These are phyloP conservation scores for Anas flavirostris DNA, from an alignment of 2,797 vertebrate genomes.

Conservation along the genomic window DNA sequence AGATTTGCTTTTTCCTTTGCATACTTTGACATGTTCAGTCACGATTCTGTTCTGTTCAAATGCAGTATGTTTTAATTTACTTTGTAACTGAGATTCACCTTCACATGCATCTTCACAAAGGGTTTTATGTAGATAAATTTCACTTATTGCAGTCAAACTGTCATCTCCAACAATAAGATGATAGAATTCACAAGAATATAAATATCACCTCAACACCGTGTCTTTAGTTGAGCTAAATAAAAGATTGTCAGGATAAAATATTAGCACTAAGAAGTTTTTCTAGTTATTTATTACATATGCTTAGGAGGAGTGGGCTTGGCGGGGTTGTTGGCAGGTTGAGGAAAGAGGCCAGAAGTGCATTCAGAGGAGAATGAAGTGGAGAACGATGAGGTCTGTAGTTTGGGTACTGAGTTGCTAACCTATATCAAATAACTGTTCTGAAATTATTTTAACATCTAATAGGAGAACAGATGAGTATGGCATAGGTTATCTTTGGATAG, in stretches of 20 bases:
- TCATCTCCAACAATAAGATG: neutral
- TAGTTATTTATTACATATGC: neutral
- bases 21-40: neutral
- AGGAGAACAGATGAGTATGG: neutral
- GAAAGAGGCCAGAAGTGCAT: neutral
- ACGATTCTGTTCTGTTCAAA: neutral
- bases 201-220: neutral
- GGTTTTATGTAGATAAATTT: constrained; percentile 23
- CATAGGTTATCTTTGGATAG: neutral
- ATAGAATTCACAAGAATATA: constrained; percentile 45
- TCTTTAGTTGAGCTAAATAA: constrained; percentile 8
- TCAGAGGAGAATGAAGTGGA: neutral
- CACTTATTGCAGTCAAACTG: constrained; percentile 42
- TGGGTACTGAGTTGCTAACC: neutral
- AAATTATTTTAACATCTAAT: neutral
- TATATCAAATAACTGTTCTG: neutral
- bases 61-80: constrained; percentile 21
- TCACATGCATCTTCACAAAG: neutral
- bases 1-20: neutral
- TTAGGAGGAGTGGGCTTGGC: neutral
- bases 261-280: neutral
- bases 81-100: constrained; percentile 32
- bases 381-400: neutral
- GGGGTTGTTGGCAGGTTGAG: neutral
- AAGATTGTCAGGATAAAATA: neutral